Percentiles rank a stretch among this genome's conserved stretches.
phyloP scores from a whole-genome alignment of 2,113 vertebrate species.

The Gavia stellata region DNA sequence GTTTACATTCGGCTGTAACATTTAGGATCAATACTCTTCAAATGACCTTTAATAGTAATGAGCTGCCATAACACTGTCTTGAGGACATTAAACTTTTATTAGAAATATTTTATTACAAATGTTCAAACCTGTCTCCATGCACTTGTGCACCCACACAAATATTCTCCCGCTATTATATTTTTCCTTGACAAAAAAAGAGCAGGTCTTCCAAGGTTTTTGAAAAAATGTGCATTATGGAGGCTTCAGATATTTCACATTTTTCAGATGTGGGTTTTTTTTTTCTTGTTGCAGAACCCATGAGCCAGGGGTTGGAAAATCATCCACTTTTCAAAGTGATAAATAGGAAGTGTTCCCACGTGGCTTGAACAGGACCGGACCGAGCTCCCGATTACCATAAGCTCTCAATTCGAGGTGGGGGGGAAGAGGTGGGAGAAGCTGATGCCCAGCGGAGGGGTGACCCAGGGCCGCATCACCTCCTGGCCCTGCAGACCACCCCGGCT shows the following conservation, averaged over 20 bases:
- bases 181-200: not conserved
- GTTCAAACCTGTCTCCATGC: conserved; percentile 26
- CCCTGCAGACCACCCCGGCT: not conserved
- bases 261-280: not conserved
- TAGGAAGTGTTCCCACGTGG: conserved; percentile 20
- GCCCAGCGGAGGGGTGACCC: not conserved
- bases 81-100: conserved; percentile 66
- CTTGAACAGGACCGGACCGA: not conserved
- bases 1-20: conserved; percentile 62
- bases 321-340: conserved; percentile 38
- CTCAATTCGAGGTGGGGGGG: not conserved
- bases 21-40: conserved; percentile 68
- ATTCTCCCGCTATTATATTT: not conserved
- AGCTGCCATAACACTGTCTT: conserved; percentile 65
- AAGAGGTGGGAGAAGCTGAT: not conserved
- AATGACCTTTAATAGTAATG: conserved; percentile 67
- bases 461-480: not conserved
- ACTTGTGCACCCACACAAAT: conserved; percentile 25
- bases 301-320: not conserved
- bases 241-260: conserved; percentile 4
- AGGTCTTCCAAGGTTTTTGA: not conserved
- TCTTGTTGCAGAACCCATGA: not conserved
- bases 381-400: not conserved
- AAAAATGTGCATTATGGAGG: not conserved
- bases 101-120: conserved; percentile 64